Evolutionary conservation across 2,888 invertebrate species (phyloP), one percentile per base, ranked within the genome.

Genomic region (Azorinus chamasolen): DNA sequence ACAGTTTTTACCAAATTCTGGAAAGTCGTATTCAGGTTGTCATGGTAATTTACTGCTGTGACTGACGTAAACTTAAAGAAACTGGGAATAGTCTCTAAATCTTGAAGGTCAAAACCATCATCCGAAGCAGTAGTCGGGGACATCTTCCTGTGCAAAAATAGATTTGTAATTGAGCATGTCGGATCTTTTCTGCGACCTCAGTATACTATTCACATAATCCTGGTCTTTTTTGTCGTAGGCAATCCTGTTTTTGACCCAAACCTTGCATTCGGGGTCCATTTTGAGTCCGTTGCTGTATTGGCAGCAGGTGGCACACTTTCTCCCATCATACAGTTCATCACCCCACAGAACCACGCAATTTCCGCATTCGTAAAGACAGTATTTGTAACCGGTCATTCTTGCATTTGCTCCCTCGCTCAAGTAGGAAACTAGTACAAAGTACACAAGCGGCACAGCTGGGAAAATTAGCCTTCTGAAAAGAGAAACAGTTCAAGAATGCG

Each of bases 341-440:
- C 87, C 86, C 82, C 85, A 86, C 14, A 82, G 73, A 37, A 80
- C 68, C n/a, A 87, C 84, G 58, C 87, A 87, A 45, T 76, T 75
- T 48, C 83, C 76, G 59, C 87, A 87, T 57, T 85, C 84, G 51
- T 75, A 80, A 27, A 87, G 72, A 48, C 87, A 87, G 41, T 77
- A 76, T 58, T 83, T 82, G 74, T 83, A 84, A 16, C 71, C 70
- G 3, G 59, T 48, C 41, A 45, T 41, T 32, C 39, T 46, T 5
- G 64, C 55, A 0, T 54, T 16, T 32, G 32, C 32, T 32, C 32
- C 32, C 10, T 32, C 32, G 10, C 5, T 32, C 32, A 32, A 32
- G 32, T 32, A 32, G 5, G 10, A 32, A 6, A 10, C 32, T 10
- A 32, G 32, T 32, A 32, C 32, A 32, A 32, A 10, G 32, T 32